A percentile compares a stretch with the other conserved stretches of the same genome.
These are phyloP conservation scores for Tragulus kanchil DNA, from an alignment of 2,113 vertebrate species.

Conservation along the genomic window DNA sequence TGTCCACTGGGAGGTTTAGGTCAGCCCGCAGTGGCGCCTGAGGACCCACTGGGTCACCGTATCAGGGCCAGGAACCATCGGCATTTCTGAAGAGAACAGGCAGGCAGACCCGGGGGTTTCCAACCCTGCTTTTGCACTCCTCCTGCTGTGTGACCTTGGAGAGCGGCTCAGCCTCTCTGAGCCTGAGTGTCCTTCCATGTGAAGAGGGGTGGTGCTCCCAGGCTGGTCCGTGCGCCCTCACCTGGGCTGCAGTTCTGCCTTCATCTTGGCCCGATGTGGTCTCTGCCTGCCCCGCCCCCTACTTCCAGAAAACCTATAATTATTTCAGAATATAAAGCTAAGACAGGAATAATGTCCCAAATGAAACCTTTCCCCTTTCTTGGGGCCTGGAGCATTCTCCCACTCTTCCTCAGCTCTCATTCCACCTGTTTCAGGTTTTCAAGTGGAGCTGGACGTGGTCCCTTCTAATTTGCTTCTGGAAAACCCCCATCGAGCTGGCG, in stretches of 20 bases:
- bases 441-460: accelerated
- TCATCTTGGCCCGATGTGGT: accelerated
- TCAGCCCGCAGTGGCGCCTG: no score
- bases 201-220: accelerated
- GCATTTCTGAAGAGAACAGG: background rate
- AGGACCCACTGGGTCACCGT: no score
- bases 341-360: background rate
- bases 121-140: background rate
- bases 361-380: background rate
- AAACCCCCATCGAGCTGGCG: background rate
- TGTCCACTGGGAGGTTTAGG: background rate
- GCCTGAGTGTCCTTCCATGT: background rate
- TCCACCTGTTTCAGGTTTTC: background rate
- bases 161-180: background rate
- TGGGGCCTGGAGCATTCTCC: background rate
- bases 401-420: no score
- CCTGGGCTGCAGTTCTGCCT: background rate
- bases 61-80: background rate
- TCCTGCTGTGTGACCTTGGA: background rate
- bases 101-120: background rate
- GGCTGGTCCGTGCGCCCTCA: background rate
- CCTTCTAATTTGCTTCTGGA: background rate
- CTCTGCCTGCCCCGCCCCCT: background rate
- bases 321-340: background rate
- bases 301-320: background rate